Percentiles rank a stretch among this genome's conserved stretches.
Conservation (phyloP, 64 coral and sea anemone species). For the Hydrozoanthus tunicans region DNA sequence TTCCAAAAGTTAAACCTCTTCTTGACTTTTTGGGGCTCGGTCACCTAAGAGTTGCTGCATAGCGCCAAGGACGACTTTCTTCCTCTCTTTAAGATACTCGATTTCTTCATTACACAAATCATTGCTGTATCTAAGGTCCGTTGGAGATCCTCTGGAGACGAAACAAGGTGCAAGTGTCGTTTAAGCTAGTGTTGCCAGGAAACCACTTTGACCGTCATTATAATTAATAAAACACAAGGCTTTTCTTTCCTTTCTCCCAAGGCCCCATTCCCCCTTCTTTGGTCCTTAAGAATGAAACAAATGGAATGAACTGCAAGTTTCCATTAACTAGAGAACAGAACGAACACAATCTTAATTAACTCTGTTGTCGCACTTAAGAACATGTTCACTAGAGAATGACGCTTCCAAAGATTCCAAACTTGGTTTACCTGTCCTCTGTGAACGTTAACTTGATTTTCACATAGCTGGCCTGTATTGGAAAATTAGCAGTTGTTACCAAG, state of each 20-base stretch:
- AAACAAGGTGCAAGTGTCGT: not conserved
- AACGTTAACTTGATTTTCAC: not conserved
- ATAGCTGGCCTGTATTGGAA: constrained; percentile 7
- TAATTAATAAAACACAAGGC: too few species aligned
- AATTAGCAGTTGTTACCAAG: not conserved
- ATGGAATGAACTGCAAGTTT: not conserved
- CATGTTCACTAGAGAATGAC: too few species aligned
- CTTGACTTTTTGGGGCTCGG: not conserved
- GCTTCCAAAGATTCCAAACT: not conserved
- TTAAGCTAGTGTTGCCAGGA: too few species aligned
- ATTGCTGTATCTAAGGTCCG: constrained; percentile 21
- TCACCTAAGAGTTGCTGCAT: not conserved
- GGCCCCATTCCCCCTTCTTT: too few species aligned
- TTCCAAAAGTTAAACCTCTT: not conserved
- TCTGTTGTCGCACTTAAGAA: not conserved
- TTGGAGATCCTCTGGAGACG: not conserved
- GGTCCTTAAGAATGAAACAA: not conserved
- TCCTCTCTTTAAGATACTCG: not conserved
- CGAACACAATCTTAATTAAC: not conserved
- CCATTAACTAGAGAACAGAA: too few species aligned
- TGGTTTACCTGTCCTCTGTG: constrained; percentile 12
- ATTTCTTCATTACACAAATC: constrained; percentile 11
- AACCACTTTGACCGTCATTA: too few species aligned
- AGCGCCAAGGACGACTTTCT: not conserved
- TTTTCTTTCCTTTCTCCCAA: too few species aligned